These are phyloP conservation scores for Pantherophis guttatus DNA, from an alignment of 2,113 vertebrate species.

Conservation along the genomic window DNA sequence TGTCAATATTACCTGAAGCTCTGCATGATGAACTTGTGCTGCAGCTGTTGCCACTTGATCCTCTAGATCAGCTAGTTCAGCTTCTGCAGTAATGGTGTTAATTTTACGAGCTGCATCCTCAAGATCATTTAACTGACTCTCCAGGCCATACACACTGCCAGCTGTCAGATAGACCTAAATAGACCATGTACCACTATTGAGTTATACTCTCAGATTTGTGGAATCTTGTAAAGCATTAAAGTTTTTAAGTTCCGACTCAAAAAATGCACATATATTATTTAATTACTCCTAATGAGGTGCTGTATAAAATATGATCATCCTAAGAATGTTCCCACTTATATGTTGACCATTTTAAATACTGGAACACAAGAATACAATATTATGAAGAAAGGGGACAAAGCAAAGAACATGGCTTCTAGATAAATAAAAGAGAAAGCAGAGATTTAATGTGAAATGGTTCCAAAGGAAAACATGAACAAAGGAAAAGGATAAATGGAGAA, in stretches of 20 bases:
- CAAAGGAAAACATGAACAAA: not conserved
- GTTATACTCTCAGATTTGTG: not conserved
- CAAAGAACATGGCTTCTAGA: not conserved
- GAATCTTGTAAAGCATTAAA: not conserved
- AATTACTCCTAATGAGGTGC: not conserved
- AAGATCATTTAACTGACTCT: conserved; percentile 84
- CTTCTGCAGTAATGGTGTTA: conserved; percentile 81
- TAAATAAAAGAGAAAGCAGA: not conserved
- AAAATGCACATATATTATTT: not conserved
- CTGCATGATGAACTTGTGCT: conserved; percentile 91
- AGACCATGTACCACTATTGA: not conserved
- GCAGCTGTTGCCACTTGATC: conserved; percentile 94
- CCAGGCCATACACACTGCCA: conserved; percentile 87
- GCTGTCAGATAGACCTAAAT: conserved; percentile 91
- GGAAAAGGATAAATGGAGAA: not conserved
- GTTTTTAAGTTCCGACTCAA: not conserved
- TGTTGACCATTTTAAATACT: not conserved
- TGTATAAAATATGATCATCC: not conserved
- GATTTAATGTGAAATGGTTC: not conserved
- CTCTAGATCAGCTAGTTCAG: conserved; percentile 85
- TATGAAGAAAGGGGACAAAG: not conserved
- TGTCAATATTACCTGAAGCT: conserved; percentile 81
- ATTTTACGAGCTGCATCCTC: conserved; percentile 87
- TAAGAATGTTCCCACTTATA: not conserved
- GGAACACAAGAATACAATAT: not conserved